These are phyloP conservation scores for Chlorospingus flavigularis DNA, from an alignment of 2,797 vertebrate genomes.

Conservation along the genomic window DNA sequence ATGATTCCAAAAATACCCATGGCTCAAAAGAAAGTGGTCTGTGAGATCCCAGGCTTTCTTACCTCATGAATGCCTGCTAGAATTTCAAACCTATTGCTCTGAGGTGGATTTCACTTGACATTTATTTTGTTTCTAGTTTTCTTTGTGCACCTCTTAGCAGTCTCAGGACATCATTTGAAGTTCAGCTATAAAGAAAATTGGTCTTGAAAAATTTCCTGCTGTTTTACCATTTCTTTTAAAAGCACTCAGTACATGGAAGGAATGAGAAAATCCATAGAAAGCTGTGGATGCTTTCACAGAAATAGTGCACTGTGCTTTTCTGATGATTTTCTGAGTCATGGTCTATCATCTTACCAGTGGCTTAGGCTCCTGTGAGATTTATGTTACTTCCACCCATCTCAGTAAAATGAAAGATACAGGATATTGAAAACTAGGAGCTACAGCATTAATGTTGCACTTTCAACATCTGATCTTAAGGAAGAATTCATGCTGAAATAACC, in stretches of 20 bases:
- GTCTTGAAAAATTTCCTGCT: neutral
- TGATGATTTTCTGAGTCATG: neutral
- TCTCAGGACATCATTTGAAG: neutral
- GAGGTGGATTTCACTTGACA: neutral
- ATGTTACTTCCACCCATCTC: neutral
- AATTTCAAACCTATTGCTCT: neutral
- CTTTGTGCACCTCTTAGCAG: neutral
- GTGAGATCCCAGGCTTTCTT: neutral
- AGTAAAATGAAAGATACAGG: neutral
- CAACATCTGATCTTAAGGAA: neutral
- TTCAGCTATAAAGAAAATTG: neutral
- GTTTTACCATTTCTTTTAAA: neutral
- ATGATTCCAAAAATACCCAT: neutral
- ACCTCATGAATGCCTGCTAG: neutral
- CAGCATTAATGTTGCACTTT: neutral
- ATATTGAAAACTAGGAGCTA: neutral
- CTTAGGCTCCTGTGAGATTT: neutral
- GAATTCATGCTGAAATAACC: neutral
- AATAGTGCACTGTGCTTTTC: neutral
- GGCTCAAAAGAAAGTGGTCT: neutral
- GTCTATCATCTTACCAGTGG: neutral
- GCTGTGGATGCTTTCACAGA: neutral
- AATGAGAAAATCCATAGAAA: neutral
- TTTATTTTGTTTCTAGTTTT: neutral
- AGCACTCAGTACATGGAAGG: neutral